Base-by-base conservation (phyloP, 2,113 vertebrate species). In the Leucopsar rothschildi region DNA sequence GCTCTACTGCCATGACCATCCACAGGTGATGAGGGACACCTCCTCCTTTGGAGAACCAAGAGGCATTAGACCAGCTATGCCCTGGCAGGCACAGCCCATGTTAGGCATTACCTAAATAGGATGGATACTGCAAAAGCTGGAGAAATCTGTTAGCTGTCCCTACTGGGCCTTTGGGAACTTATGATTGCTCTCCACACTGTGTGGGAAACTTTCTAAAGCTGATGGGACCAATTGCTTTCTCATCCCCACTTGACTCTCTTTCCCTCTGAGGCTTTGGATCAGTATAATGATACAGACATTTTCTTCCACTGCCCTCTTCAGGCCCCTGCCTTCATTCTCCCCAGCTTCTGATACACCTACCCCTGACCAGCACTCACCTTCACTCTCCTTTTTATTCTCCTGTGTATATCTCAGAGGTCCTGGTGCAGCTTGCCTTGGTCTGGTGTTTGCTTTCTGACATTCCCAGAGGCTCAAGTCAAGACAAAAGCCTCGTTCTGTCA, bases 401-500 rank as follows among this genome's bases (percentile, higher is more conserved):
- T 27, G 1, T 73, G 23, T 37, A 3, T 39, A 60, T 59, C 60
- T 91, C 21, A 3, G 69, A 61, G 40, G 37, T 40, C 53, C 63
- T 77, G 47, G 65, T 2, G 1, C 66, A 85, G 73, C 66, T 69
- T 92, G 64, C 39, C 20, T 21, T 37, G 27, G 18, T 65, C 19
- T 33, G 24, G 21, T 65, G 66, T 53, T 92, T 71, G 40, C 35
- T 89, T 95, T 89, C 69, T 64, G 86, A 88, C 49, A 49, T 27
- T 86, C 69, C 53, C 69, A 86, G 65, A 49, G 45, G 57, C 40
- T 90, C 44, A 78, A 87, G 80, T 84, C 80, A 92, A 68, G 69
- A 94, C 57, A 94, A 93, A 94, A 84, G 53, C 83, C 44, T 78
- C 80, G 60, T 84, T 86, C 86, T 93, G 80, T 71, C 91, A 93